Percentiles rank a stretch among this genome's conserved stretches.
phyloP scores from a whole-genome alignment of 2,888 invertebrate genomes.

The Argyresthia goedartella region DNA sequence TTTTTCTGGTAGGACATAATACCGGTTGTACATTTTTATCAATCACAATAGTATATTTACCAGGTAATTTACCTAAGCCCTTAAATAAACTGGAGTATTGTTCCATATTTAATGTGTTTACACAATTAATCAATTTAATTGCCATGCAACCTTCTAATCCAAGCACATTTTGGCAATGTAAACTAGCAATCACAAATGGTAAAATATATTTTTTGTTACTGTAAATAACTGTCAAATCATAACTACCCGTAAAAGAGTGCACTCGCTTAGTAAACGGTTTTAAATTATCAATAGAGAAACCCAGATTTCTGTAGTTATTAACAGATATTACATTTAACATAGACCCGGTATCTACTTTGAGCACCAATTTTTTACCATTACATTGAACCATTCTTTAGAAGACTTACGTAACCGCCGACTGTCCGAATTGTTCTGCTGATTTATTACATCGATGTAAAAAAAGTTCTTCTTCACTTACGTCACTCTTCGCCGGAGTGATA shows the following conservation, averaged over 20 bases:
- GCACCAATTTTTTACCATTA: no score
- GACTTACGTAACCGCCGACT: no score
- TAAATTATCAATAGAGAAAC: slow-evolving; percentile 2
- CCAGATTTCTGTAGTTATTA: no score
- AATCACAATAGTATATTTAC: slow-evolving; percentile 7
- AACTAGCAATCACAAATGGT: slow-evolving; percentile 5
- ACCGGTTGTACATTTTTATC: slow-evolving; percentile 2
- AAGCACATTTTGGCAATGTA: slow-evolving; percentile 9
- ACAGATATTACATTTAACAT: no score
- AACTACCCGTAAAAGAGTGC: slow-evolving; percentile 10
- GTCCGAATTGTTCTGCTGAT: neutral
- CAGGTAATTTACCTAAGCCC: slow-evolving; percentile 10
- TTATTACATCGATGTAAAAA: slow-evolving; percentile 1
- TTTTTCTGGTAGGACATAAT: slow-evolving; percentile 8
- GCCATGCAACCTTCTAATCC: slow-evolving; percentile 5
- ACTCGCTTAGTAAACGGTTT: slow-evolving; percentile 2
- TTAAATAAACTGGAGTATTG: slow-evolving; percentile 8
- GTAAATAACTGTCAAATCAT: slow-evolving; percentile 5
- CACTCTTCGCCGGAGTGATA: no score
- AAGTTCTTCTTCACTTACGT: slow-evolving; percentile 3
- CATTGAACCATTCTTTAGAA: no score
- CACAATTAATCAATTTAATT: slow-evolving; percentile 6
- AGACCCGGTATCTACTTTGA: no score
- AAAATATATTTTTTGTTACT: slow-evolving; percentile 6
- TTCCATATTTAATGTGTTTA: slow-evolving; percentile 1